phyloP scores from a whole-genome alignment of 2,797 vertebrate species.

The Notolepis coatsorum region DNA sequence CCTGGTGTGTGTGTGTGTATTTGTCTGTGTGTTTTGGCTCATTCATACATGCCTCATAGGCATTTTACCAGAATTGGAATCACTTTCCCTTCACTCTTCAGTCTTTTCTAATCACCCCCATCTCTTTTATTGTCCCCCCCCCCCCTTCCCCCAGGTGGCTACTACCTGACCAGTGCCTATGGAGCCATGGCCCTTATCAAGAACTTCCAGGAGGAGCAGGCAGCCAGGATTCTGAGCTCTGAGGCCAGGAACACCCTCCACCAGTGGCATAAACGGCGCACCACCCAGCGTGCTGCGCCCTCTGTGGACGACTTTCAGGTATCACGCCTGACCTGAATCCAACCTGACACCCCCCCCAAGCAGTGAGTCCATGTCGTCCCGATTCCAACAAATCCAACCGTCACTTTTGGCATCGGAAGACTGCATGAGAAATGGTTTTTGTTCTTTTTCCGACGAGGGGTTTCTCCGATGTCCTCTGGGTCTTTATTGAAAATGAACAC shows the following conservation, averaged over 20 bases:
- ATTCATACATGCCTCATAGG: too few relatives aligned
- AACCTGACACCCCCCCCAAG: conserved; percentile 49
- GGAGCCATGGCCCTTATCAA: conserved; percentile 96
- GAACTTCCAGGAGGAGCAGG: conserved; percentile 98
- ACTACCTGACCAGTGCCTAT: conserved; percentile 96
- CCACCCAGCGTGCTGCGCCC: conserved; percentile 87
- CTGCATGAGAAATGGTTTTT: conserved; percentile 48
- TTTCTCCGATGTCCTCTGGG: background rate
- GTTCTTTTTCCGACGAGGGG: background rate
- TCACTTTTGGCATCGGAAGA: background rate
- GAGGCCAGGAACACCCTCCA: conserved; percentile 93
- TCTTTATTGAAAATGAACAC: background rate
- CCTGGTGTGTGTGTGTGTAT: too few relatives aligned
- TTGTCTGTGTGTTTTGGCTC: too few relatives aligned
- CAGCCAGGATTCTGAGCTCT: conserved; percentile 90
- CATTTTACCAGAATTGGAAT: too few relatives aligned
- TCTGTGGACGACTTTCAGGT: conserved; percentile 98
- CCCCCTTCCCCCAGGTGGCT: conserved; percentile 84
- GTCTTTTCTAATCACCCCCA: background rate
- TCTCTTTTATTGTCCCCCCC: background rate
- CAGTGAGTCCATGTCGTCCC: conserved; percentile 58
- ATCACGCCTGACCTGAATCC: conserved; percentile 65
- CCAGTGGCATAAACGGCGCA: conserved; percentile 95
- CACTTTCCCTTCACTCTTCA: background rate
- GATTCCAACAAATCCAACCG: conserved; percentile 21